phyloP scores from a whole-genome alignment of 2,113 vertebrate species.

The Chelonoidis abingdonii region DNA sequence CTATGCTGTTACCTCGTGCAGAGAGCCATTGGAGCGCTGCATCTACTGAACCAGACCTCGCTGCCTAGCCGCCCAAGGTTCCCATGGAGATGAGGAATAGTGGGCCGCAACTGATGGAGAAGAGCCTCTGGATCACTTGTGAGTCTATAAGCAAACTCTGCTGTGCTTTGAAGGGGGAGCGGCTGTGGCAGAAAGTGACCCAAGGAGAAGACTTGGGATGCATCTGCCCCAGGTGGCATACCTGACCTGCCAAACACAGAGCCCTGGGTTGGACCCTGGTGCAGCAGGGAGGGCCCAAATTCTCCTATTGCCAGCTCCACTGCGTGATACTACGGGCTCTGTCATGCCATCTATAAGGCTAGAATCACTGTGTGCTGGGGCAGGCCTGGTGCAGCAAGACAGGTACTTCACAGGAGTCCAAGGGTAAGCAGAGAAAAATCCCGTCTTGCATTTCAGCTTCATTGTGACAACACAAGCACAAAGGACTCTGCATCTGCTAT shows the following conservation, averaged over 20 bases:
- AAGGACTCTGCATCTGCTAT: accelerated
- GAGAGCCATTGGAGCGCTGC: not conserved
- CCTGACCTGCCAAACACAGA: not conserved
- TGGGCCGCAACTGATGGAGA: not conserved
- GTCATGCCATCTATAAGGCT: not conserved
- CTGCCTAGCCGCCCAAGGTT: not conserved
- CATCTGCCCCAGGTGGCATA: not conserved
- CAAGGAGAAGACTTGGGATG: not conserved
- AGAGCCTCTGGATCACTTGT: not conserved
- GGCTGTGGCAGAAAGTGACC: not conserved
- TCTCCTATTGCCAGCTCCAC: not conserved
- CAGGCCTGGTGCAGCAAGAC: not conserved
- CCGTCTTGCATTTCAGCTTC: not conserved
- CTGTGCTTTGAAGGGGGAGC: not conserved
- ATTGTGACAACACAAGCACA: not conserved
- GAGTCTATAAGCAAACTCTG: not conserved
- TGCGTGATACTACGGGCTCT: not conserved
- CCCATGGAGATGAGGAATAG: not conserved
- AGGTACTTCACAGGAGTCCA: not conserved
- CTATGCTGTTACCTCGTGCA: not conserved
- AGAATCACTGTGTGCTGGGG: accelerated
- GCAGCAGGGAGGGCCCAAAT: not conserved
- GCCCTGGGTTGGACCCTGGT: not conserved
- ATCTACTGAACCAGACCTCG: not conserved
- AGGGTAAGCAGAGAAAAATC: not conserved